These are phyloP conservation scores for Rhea pennata DNA, from an alignment of 2,113 vertebrate species.

Conservation along the genomic window DNA sequence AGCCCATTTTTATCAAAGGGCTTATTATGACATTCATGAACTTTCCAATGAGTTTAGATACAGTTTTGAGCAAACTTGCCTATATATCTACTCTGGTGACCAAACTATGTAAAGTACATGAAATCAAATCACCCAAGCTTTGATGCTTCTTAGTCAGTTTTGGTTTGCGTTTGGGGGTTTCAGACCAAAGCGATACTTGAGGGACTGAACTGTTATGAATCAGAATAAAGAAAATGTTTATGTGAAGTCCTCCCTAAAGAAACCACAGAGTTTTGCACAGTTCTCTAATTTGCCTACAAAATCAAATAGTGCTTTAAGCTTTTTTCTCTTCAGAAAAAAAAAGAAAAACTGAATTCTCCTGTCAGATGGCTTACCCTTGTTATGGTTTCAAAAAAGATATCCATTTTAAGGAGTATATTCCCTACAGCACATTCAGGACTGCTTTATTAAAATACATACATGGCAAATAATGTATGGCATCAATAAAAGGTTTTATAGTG, in stretches of 20 bases:
- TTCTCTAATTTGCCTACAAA: not conserved
- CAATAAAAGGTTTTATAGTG: conserved; percentile 22
- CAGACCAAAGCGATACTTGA: not conserved
- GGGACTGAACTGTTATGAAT: not conserved
- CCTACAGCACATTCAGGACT: not conserved
- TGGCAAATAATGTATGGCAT: conserved; percentile 40
- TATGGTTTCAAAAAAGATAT: not conserved
- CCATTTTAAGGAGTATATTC: not conserved
- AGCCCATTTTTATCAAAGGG: not conserved
- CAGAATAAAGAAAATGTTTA: not conserved
- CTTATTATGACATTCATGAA: not conserved
- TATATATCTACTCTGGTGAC: not conserved
- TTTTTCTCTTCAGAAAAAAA: not conserved
- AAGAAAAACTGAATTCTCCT: not conserved
- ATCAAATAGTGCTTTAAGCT: not conserved
- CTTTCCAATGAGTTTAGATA: not conserved
- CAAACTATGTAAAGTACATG: not conserved
- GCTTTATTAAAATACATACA: conserved; percentile 43
- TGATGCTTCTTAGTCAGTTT: not conserved
- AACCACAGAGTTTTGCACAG: not conserved
- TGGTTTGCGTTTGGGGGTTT: conserved; percentile 17
- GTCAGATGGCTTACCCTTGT: not conserved
- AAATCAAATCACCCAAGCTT: conserved; percentile 11
- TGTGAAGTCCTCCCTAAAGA: not conserved
- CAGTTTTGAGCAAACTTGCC: not conserved